phyloP scores from a whole-genome alignment of 1,140 invertebrate genomes.

The Drosophila nikananu region DNA sequence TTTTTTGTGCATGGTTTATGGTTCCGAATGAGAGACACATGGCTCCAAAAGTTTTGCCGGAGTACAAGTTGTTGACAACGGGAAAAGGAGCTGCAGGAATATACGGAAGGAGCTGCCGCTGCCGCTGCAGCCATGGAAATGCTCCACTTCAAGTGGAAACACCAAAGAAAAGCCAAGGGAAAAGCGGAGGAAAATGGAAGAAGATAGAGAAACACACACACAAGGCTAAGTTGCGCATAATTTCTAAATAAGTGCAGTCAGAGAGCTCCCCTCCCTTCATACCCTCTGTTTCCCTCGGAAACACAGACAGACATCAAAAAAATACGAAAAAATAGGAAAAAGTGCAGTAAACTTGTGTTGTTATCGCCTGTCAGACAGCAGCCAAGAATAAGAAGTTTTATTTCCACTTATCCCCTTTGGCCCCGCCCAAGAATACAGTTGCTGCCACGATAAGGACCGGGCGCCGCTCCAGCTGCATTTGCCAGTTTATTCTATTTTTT shows the following conservation, averaged over 20 bases:
- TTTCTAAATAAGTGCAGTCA: conserved; percentile 70
- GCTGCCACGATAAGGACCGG: conserved; percentile 26
- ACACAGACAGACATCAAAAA: conserved; percentile 24
- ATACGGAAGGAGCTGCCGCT: not conserved
- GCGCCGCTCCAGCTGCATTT: conserved; percentile 45
- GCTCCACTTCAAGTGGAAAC: conserved; percentile 22
- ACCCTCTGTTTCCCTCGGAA: not conserved
- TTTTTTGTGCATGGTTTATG: not conserved
- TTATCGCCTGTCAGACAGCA: conserved; percentile 62
- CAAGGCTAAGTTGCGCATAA: conserved; percentile 69
- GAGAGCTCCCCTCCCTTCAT: not conserved
- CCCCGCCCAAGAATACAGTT: conserved; percentile 5
- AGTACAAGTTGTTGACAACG: conserved; percentile 71
- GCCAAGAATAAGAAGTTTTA: conserved; percentile 62
- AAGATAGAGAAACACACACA: conserved; percentile 11
- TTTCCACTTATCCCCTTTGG: conserved; percentile 13
- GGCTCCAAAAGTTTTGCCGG: conserved; percentile 20
- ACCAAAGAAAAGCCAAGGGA: not conserved
- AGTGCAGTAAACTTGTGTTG: conserved; percentile 74
- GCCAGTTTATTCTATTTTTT: conserved; percentile 51
- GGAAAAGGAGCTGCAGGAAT: conserved; percentile 38
- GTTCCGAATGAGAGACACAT: conserved; percentile 11
- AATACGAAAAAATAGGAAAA: not conserved
- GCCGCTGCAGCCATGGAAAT: conserved; percentile 10
- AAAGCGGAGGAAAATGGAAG: not conserved